Evolutionary conservation across 2,888 invertebrate species (phyloP).

Genomic region (Oscheius sp.): DNA sequence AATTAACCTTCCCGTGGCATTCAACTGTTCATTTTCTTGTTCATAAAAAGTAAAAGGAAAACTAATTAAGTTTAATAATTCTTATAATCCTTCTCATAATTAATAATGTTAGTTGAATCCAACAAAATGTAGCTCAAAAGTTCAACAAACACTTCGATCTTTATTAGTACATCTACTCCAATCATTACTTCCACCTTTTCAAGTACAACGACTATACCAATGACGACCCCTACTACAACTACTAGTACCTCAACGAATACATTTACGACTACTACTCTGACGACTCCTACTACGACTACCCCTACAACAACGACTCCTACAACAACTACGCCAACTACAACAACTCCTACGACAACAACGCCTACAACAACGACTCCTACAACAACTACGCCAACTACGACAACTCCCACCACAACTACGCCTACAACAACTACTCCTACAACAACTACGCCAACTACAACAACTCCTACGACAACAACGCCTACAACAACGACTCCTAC

Average conservation of each 20-base stretch:
- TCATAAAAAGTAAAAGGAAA: too few species aligned
- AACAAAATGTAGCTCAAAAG: too few species aligned
- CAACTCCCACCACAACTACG: neutral
- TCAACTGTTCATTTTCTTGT: too few species aligned
- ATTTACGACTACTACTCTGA: neutral
- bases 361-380: conserved; percentile 2
- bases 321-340: neutral
- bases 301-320: neutral
- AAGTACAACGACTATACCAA: neutral
- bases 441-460: conserved; percentile 2
- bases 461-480: neutral
- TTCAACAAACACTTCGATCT: neutral
- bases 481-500: neutral
- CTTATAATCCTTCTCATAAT: too few species aligned
- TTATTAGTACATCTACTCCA: neutral
- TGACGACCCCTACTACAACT: neutral
- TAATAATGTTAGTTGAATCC: too few species aligned
- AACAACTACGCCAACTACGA: neutral
- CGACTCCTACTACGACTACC: neutral
- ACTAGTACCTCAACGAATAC: neutral
- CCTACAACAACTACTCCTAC: too few species aligned
- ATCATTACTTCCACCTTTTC: neutral
- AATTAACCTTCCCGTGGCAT: neutral
- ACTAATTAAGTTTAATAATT: too few species aligned
- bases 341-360: neutral